Percentiles rank a stretch among this genome's conserved stretches.
Conservation (phyloP, 2,113 vertebrate species). For the Scolopax mira region DNA sequence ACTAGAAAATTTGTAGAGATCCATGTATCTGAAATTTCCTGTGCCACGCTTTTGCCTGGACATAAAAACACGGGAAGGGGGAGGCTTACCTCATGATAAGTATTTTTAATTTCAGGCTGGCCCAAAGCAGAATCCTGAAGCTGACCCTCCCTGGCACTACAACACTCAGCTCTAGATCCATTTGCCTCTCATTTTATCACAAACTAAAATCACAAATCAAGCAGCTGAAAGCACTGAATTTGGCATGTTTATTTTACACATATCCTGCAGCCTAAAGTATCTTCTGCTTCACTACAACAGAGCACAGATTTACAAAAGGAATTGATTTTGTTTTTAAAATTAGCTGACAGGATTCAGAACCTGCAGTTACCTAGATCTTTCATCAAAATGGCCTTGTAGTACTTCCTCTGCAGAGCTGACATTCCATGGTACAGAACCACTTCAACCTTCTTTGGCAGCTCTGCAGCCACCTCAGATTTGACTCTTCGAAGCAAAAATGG, state of each 20-base stretch:
- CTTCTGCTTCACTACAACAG: neutral
- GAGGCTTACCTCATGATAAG: neutral
- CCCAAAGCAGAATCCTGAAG: neutral
- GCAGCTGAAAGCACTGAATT: neutral
- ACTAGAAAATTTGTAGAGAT: neutral
- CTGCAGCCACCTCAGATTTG: conserved; percentile 86
- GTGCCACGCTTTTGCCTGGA: neutral
- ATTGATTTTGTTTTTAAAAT: neutral
- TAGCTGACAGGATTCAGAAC: neutral
- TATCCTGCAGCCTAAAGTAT: neutral
- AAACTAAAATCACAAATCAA: neutral
- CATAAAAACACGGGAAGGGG: neutral
- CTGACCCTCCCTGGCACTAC: neutral
- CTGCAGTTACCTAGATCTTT: conserved; percentile 83
- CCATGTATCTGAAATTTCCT: neutral
- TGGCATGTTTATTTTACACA: neutral
- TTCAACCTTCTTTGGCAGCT: conserved; percentile 88
- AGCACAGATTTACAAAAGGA: neutral
- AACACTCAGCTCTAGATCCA: neutral
- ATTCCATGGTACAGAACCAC: conserved; percentile 91
- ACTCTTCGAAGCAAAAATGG: conserved; percentile 91
- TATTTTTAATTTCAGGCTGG: neutral
- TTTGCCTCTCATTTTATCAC: neutral
- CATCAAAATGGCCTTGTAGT: conserved; percentile 88
- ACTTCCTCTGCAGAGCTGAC: conserved; percentile 88